Evolutionary conservation across 1,140 invertebrate genomes (phyloP).

Genomic region (Octopus sinensis): DNA sequence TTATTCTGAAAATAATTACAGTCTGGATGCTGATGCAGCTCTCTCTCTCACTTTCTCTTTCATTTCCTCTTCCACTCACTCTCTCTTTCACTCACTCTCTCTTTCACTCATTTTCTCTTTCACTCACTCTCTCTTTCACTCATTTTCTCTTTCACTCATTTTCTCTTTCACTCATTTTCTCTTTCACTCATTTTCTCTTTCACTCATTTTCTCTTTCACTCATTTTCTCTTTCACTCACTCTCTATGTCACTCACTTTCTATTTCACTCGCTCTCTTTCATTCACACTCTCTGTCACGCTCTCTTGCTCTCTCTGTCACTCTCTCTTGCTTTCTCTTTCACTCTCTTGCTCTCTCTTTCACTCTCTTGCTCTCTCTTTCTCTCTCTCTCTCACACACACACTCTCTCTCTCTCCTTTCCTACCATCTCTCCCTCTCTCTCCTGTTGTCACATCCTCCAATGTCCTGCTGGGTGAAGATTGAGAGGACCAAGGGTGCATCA

Average conservation of each 20-base stretch:
- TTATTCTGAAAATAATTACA: too few species aligned
- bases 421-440: background rate
- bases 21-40: too few species aligned
- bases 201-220: background rate
- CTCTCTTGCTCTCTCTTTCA: conserved; percentile 26
- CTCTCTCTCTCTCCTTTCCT: conserved; percentile 11
- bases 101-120: background rate
- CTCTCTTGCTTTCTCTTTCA: conserved; percentile 19
- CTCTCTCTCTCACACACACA: conserved; percentile 14
- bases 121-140: background rate
- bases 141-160: conserved; percentile 9
- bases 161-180: background rate
- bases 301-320: background rate
- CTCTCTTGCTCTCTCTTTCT: conserved; percentile 22
- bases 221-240: background rate
- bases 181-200: background rate
- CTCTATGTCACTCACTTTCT: conserved; percentile 9
- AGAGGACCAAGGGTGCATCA: too few species aligned
- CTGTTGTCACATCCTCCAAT: background rate
- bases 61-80: conserved; percentile 15
- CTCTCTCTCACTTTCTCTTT: too few species aligned
- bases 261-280: conserved; percentile 14
- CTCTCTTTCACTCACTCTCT: conserved; percentile 20
- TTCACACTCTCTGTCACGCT: conserved; percentile 10
- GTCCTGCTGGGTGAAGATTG: too few species aligned